A percentile compares a stretch with the other conserved stretches of the same genome.
Evolutionary conservation across 2,797 vertebrate species (phyloP).

Genomic region (Eulemur albifrons): DNA sequence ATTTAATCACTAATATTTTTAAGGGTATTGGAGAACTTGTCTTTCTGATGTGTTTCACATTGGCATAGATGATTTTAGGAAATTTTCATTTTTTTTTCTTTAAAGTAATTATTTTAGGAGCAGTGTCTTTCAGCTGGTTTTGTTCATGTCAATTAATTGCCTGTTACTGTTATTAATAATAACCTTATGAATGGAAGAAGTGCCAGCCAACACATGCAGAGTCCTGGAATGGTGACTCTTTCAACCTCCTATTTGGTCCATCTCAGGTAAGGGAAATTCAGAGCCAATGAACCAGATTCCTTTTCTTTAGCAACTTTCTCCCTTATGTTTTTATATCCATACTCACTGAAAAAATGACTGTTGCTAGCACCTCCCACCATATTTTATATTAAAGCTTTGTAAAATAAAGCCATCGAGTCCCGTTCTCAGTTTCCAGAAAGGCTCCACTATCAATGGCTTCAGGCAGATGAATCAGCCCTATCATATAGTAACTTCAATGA

Average conservation of each 20-base stretch:
- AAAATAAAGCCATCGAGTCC: background rate
- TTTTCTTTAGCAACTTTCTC: background rate
- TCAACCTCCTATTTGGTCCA: background rate
- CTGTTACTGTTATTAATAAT: background rate
- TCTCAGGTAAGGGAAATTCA: background rate
- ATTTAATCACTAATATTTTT: background rate
- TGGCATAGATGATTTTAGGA: background rate
- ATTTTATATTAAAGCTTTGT: constrained; percentile 1
- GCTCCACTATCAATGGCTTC: background rate
- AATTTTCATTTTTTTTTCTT: constrained; percentile 18
- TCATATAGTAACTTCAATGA: background rate
- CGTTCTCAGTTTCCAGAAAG: background rate
- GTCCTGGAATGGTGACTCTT: background rate
- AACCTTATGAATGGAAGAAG: background rate
- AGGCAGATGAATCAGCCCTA: background rate
- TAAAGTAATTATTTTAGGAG: background rate
- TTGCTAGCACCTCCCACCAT: background rate
- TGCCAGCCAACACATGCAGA: background rate
- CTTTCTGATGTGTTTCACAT: background rate
- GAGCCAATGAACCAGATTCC: background rate
- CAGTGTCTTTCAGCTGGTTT: background rate
- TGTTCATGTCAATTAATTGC: background rate
- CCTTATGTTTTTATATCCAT: background rate
- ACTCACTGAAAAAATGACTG: background rate
- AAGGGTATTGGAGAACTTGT: background rate